Conservation (phyloP, 2,888 invertebrate species). For the Lepeophtheirus nordmannii region DNA sequence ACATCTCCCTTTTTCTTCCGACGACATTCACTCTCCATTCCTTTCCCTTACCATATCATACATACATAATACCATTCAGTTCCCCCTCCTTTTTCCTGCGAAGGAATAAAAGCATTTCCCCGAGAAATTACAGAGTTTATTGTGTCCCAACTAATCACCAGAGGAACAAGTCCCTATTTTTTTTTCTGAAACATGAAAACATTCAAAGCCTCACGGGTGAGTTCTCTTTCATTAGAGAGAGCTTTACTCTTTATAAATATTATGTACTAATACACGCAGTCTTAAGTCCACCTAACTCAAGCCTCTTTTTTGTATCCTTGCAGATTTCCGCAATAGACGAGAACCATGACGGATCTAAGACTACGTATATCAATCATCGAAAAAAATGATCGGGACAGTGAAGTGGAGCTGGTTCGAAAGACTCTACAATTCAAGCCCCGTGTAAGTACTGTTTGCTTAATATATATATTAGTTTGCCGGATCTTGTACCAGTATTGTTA, state of each 20-base stretch:
- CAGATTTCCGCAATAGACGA: neutral
- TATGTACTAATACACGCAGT: too few relatives aligned
- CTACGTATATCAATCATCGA: constrained; percentile 70
- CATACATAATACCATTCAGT: neutral
- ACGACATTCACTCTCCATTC: constrained; percentile 6
- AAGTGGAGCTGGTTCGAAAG: constrained; percentile 24
- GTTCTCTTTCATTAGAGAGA: neutral
- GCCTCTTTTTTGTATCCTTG: neutral
- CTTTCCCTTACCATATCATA: neutral
- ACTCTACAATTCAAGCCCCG: constrained; percentile 20
- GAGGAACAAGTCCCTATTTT: neutral
- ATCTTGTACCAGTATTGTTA: neutral
- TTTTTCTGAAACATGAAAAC: constrained; percentile 1
- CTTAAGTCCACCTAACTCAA: too few relatives aligned
- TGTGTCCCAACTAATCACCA: neutral
- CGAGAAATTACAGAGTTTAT: neutral
- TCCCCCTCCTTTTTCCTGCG: neutral
- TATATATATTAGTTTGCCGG: too few relatives aligned
- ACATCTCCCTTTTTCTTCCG: neutral
- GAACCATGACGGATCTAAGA: constrained; percentile 53
- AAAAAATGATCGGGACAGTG: constrained; percentile 44
- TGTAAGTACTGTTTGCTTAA: too few relatives aligned
- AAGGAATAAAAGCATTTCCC: neutral
- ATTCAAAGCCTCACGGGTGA: too few relatives aligned
- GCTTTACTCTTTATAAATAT: neutral